phyloP scores from a whole-genome alignment of 2,797 vertebrate species.

The Acanthiza pusilla region DNA sequence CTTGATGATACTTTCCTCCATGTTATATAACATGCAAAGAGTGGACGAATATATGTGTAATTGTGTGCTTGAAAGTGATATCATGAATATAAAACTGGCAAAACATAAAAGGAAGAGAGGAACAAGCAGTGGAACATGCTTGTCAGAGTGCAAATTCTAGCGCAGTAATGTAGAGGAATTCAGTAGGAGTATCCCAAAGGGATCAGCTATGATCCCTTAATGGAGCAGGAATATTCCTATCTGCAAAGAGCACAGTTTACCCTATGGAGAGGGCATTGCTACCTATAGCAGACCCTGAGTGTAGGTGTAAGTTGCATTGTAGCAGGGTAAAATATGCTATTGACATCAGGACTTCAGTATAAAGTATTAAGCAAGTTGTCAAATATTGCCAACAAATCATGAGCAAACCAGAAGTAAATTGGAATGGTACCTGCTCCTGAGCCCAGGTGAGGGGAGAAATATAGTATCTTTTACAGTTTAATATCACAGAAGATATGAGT shows the following conservation, averaged over 20 bases:
- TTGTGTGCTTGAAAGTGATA: neutral
- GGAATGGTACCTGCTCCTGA: neutral
- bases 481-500: neutral
- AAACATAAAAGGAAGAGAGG: neutral
- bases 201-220: neutral
- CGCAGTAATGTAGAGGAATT: neutral
- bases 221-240: neutral
- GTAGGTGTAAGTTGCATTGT: neutral
- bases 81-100: neutral
- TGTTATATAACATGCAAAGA: neutral
- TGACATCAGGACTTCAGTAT: neutral
- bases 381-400: neutral
- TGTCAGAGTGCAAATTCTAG: neutral
- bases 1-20: neutral
- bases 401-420: neutral
- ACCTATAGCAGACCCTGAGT: neutral
- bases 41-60: accelerated
- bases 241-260: neutral
- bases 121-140: neutral
- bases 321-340: accelerated
- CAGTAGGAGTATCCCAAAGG: neutral
- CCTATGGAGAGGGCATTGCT: neutral
- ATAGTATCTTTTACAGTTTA: neutral
- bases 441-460: neutral
- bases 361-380: neutral